These are phyloP conservation scores for Agriopis aurantiaria DNA, from an alignment of 2,888 invertebrate species.

Conservation along the genomic window DNA sequence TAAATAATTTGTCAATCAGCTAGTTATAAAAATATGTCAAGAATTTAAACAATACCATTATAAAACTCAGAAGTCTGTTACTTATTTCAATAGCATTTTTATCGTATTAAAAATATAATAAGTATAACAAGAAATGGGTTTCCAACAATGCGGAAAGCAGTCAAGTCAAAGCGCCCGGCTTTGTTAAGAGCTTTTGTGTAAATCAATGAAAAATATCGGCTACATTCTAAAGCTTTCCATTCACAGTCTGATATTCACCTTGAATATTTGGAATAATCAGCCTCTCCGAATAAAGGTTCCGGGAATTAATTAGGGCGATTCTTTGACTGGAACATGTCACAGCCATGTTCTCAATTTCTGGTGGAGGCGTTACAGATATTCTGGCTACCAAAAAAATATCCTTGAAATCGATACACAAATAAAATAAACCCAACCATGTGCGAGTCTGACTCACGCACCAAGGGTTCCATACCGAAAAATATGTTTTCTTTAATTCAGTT, in stretches of 20 bases:
- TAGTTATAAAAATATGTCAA: neutral
- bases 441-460: too few relatives aligned
- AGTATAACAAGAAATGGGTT: neutral
- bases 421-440: too few relatives aligned
- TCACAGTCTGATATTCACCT: conserved; percentile 23
- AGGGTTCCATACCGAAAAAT: too few relatives aligned
- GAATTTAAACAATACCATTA: neutral
- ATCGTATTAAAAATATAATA: conserved; percentile 1
- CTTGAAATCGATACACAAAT: too few relatives aligned
- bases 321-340: neutral
- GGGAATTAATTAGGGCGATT: conserved; percentile 17
- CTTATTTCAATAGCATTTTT: conserved; percentile 5
- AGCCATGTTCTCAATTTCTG: neutral
- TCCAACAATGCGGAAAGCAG: conserved; percentile 22
- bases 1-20: too few relatives aligned
- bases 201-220: conserved; percentile 37
- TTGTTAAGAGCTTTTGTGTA: conserved; percentile 31
- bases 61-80: neutral
- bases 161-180: conserved; percentile 16
- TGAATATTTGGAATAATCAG: conserved; percentile 21
- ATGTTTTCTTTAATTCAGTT: too few relatives aligned
- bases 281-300: neutral
- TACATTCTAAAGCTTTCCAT: conserved; percentile 32
- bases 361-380: neutral
- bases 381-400: too few relatives aligned